Conservation (phyloP, 2,113 vertebrate species). For the human region DNA sequence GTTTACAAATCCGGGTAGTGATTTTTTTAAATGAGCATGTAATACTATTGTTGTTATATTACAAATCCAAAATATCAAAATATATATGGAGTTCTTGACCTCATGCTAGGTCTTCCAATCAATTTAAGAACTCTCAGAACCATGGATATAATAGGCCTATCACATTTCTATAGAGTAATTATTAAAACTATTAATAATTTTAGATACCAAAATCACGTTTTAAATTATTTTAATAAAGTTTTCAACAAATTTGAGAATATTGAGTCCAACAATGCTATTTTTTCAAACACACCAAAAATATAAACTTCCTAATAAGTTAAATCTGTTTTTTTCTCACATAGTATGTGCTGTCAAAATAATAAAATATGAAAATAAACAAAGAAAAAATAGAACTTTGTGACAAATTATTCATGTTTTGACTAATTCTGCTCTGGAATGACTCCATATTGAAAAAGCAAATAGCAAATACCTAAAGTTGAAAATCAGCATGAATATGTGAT, state of each 20-base stretch:
- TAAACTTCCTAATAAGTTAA: neutral
- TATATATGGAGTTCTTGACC: neutral
- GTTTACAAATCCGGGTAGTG: neutral
- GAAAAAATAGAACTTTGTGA: neutral
- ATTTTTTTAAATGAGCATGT: neutral
- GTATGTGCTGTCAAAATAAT: neutral
- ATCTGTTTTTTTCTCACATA: neutral
- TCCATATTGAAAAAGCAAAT: neutral
- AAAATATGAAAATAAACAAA: constrained; percentile 3
- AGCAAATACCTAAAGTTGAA: neutral
- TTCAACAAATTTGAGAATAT: neutral
- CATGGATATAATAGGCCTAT: neutral
- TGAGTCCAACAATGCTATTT: neutral
- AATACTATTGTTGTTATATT: neutral
- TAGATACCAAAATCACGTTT: neutral
- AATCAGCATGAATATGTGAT: neutral
- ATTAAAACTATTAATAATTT: neutral
- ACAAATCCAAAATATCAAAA: neutral
- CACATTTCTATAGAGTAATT: neutral
- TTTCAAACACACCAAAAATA: neutral
- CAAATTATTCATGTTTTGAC: neutral
- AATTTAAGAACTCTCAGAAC: neutral
- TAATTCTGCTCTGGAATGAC: neutral
- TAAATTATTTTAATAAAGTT: neutral
- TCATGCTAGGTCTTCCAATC: neutral